phyloP scores from a whole-genome alignment of 2,888 invertebrate species.

The Callimorpha dominula region DNA sequence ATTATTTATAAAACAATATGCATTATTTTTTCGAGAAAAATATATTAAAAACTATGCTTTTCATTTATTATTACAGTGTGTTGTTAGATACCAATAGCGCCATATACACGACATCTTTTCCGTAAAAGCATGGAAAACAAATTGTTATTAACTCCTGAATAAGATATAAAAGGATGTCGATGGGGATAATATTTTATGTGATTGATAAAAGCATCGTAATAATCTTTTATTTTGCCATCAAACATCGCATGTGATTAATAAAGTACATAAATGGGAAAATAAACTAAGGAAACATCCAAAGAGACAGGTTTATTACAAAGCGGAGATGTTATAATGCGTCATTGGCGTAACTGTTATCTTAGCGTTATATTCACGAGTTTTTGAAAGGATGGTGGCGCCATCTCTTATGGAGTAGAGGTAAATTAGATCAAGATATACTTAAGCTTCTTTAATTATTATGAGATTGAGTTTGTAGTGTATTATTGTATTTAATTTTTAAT shows the following conservation, averaged over 20 bases:
- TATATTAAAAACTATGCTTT: too few relatives aligned
- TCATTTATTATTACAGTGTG: too few relatives aligned
- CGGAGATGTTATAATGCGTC: constrained; percentile 42
- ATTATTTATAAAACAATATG: too few relatives aligned
- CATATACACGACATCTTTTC: too few relatives aligned
- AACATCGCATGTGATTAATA: constrained; percentile 34
- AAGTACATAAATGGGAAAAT: constrained; percentile 26
- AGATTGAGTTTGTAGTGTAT: neutral
- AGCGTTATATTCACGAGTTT: constrained; percentile 23
- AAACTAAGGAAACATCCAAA: constrained; percentile 20
- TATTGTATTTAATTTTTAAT: too few relatives aligned
- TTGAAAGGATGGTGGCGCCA: constrained; percentile 61
- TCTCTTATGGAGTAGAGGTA: constrained; percentile 69
- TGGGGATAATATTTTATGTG: constrained; percentile 30
- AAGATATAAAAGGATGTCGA: constrained; percentile 38
- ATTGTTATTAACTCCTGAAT: constrained; percentile 39
- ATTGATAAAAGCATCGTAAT: constrained; percentile 26
- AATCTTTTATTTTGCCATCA: constrained; percentile 11
- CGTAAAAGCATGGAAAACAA: too few relatives aligned
- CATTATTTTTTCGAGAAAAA: too few relatives aligned
- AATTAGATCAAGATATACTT: constrained; percentile 23
- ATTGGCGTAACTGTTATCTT: constrained; percentile 29
- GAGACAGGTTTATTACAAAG: constrained; percentile 36
- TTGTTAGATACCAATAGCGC: too few relatives aligned
- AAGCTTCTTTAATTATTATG: neutral